Evolutionary conservation across 2,797 vertebrate species (phyloP), one percentile per base, ranked within the genome.

Genomic region (Pseudomugil tenellus): DNA sequence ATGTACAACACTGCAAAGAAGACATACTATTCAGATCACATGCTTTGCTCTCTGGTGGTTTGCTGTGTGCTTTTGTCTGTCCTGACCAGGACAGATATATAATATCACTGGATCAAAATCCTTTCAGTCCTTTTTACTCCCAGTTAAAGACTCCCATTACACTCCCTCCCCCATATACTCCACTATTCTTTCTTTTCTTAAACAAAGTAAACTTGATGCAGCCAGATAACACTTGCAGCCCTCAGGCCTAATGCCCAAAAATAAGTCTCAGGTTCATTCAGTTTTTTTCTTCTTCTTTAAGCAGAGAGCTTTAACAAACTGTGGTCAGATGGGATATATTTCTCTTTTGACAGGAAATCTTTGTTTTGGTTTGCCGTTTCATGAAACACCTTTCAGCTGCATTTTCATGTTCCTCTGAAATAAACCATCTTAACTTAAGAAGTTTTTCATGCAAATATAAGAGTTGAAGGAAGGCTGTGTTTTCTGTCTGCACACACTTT

Each of bases 71-170:
- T 89, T 94, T 94, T 95, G 93, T 95, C 89, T 91, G 72, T 65
- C 78, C 81, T 84, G 90, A 91, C 91, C 90, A 90, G 91, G 86
- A 93, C 88, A 91, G 92, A 91, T 92, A 92, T 92, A 94, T 93
- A 94, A 94, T 94, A 94, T 95, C 93, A 92, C 92, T 92, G 91
- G 92, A 93, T 94, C 92, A 90, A 93, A 93, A 93, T 92, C 92
- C 90, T 94, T 93, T 94, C 91, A 90, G 84, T 77, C 74, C 77
- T 87, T 91, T 92, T 92, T 91, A 89, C 87, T 91, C 88, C 76
- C 89, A 76, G 91, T 88, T 92, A 89, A 90, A 90, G 91, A 92
- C 86, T 95, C 92, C 82, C 79, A 74, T 95, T 95, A 92, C 93
- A 91, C 76, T 65, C 86, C 86, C 88, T 72, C 87, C 80, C 75